A percentile compares a stretch with the other conserved stretches of the same genome.
phyloP scores from a whole-genome alignment of 2,113 vertebrate species.

The Bungarus multicinctus region DNA sequence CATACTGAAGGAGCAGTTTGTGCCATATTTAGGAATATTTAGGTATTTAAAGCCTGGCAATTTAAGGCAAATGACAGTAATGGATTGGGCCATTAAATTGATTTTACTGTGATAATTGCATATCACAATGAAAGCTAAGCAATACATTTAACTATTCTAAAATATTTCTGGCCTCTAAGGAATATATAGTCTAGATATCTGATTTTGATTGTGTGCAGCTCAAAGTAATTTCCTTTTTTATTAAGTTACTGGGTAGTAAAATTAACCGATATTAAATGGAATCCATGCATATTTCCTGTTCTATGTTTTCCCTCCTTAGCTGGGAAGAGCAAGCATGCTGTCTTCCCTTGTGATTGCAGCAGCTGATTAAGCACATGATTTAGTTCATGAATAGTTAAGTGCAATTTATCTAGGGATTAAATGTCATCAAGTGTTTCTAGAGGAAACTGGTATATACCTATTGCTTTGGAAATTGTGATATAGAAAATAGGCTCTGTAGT shows the following conservation, averaged over 20 bases:
- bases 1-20: not conserved
- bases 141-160: not conserved
- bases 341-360: slow-evolving; percentile 71
- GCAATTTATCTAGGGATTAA: slow-evolving; percentile 27
- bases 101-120: not conserved
- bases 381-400: slow-evolving; percentile 58
- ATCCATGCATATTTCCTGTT: slow-evolving; percentile 33
- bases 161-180: not conserved
- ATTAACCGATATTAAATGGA: slow-evolving; percentile 49
- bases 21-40: not conserved
- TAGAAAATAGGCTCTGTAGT: not conserved
- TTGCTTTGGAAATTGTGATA: not conserved
- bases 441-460: not conserved
- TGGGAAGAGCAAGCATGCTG: slow-evolving; percentile 64
- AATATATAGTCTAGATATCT: not conserved
- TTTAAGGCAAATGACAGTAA: not conserved
- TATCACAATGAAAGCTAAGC: not conserved
- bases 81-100: not conserved
- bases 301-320: slow-evolving; percentile 25
- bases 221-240: not conserved
- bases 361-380: slow-evolving; percentile 73
- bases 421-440: not conserved
- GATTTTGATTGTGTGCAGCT: not conserved
- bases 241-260: slow-evolving; percentile 19
- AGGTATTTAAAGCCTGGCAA: not conserved